Conservation (phyloP, 2,888 invertebrate genomes). For the Drosophila silvestris region DNA sequence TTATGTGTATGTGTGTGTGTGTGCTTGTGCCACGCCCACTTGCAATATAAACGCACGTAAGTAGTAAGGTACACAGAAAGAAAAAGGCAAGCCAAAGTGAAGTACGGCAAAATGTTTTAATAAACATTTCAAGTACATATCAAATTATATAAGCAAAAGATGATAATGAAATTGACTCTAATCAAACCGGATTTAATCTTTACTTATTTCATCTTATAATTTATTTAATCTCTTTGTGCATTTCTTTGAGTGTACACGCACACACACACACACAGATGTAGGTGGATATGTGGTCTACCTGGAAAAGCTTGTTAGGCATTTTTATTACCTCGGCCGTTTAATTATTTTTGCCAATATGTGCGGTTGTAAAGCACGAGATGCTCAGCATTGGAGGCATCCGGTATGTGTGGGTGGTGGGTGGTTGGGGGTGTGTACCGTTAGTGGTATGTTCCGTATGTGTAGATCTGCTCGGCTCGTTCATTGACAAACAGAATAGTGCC, state of each 20-base stretch:
- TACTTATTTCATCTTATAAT: neutral
- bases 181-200: neutral
- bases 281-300: conserved; percentile 49
- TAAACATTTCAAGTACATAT: neutral
- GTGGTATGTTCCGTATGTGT: neutral
- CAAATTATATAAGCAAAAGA: too few relatives aligned
- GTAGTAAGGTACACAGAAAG: conserved; percentile 9
- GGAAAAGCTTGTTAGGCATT: conserved; percentile 68
- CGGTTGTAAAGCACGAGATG: conserved; percentile 20
- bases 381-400: neutral
- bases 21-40: conserved; percentile 41
- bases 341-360: conserved; percentile 61
- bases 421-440: neutral
- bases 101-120: neutral
- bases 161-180: neutral
- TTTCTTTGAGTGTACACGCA: neutral
- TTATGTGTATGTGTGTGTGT: conserved; percentile 4
- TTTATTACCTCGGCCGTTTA: conserved; percentile 64
- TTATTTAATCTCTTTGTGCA: neutral
- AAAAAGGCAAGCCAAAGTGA: neutral
- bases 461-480: neutral
- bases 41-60: conserved; percentile 10
- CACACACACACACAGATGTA: neutral
- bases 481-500: neutral
- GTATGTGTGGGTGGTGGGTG: neutral